Conservation (phyloP, 1,140 invertebrate genomes). For the Leucophenga varia region DNA sequence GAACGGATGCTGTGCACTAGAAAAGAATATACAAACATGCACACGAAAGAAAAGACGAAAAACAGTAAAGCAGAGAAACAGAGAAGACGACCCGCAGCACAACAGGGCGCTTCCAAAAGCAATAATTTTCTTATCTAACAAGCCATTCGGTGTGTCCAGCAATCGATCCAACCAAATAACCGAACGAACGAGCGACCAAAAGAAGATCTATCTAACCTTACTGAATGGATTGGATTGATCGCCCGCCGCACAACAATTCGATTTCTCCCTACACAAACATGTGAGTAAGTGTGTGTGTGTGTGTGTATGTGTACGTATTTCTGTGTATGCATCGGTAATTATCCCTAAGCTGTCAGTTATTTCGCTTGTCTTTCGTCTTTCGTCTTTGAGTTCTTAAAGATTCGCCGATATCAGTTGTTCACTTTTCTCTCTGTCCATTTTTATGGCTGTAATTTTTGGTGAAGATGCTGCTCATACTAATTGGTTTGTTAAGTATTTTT, state of each 20-base stretch:
- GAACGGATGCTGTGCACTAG: neutral
- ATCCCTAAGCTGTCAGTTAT: slow-evolving; percentile 54
- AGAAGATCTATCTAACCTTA: slow-evolving; percentile 20
- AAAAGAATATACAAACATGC: no score
- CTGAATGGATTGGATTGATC: slow-evolving; percentile 53
- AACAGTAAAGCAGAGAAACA: no score
- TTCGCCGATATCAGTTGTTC: slow-evolving; percentile 31
- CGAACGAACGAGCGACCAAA: neutral
- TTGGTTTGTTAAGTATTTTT: slow-evolving; percentile 51
- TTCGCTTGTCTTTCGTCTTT: slow-evolving; percentile 36
- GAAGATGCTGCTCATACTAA: slow-evolving; percentile 36
- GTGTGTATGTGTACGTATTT: slow-evolving; percentile 13
- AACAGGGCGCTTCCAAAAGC: slow-evolving; percentile 10
- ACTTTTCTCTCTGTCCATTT: slow-evolving; percentile 11
- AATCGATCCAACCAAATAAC: slow-evolving; percentile 29
- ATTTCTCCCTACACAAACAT: no score
- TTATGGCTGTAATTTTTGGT: neutral
- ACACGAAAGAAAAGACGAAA: no score
- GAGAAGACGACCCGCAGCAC: slow-evolving; percentile 1
- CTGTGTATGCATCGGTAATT: slow-evolving; percentile 27
- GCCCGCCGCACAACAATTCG: slow-evolving; percentile 39
- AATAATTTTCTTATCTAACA: slow-evolving; percentile 53
- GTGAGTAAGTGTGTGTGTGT: slow-evolving; percentile 3
- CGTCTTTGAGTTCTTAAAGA: no score
- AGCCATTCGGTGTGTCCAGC: slow-evolving; percentile 29